Evolutionary conservation across 1,140 invertebrate genomes (phyloP), one percentile per base, ranked within the genome.

Genomic region (Zaprionus africanus): DNA sequence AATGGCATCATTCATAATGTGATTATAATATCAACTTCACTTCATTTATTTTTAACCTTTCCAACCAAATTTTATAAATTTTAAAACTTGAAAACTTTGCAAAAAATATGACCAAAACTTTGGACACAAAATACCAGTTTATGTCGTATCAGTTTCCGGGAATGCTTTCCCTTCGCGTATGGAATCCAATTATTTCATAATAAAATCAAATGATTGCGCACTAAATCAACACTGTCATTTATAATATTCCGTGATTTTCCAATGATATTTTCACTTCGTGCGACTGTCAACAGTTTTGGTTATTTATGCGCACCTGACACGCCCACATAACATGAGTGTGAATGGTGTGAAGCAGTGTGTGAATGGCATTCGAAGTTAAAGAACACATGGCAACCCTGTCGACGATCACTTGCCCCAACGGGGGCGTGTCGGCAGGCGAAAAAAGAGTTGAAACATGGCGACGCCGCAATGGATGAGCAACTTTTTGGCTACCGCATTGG

Each of bases 391-490:
- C 61, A 51, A 73, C 64, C 54, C 19, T 69, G 58, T 62, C 68
- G 85, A 84, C 72, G 85, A 90, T 88, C 84, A 67, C 75, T 79
- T 84, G 78, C 72, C 78, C 72, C 78, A 70, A 79, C 7, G 73
- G 54, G 60, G 84, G 84, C 84, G 83, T 83, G 53, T 34, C 82
- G 57, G 78, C 63, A 64, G 70, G 73, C 53, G 84, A 78, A 81
- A 78, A 81, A 81, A 86, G 83, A 86, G 83, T 86, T 86, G 80
- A 70, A 81, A 90, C 81, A 74, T 76, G 77, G 58, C 80, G 63
- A 82, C 62, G 38, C 75, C 61, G 67, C 34, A 74, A 77, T 78
- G 84, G 62, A 58, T 85, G 81, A 73, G 70, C 59, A 19, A 63
- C 43, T 73, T 80, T 66, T 84, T 64, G 78, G 78, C 85, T 76